Conservation (phyloP, 2,113 vertebrate genomes). For the Chaetodon auriga region DNA sequence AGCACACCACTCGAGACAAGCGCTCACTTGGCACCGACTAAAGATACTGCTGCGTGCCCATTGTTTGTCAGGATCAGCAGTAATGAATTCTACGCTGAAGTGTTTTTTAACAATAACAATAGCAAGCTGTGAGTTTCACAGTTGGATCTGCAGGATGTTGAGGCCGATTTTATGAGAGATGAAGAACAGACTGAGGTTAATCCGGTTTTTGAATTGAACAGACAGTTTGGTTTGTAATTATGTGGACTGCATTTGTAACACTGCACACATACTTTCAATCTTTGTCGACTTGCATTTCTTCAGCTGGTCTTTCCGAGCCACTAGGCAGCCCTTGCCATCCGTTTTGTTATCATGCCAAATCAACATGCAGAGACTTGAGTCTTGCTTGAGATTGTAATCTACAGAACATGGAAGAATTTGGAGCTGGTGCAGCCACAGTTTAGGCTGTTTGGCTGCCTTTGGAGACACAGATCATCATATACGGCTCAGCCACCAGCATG, state of each 20-base stretch:
- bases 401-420: background rate
- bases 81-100: slow-evolving; percentile 32
- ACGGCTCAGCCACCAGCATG: slow-evolving; percentile 21
- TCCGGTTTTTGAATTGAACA: background rate
- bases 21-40: background rate
- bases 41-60: slow-evolving; percentile 1
- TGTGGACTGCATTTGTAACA: background rate
- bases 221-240: background rate
- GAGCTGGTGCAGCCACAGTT: background rate
- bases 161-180: background rate
- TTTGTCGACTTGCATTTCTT: background rate
- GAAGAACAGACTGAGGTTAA: background rate
- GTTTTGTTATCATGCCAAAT: background rate
- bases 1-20: background rate
- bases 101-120: slow-evolving; percentile 26
- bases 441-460: slow-evolving; percentile 10
- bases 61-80: slow-evolving; percentile 47
- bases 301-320: background rate
- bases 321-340: background rate
- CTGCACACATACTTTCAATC: background rate
- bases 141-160: background rate
- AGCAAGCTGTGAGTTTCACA: slow-evolving; percentile 9
- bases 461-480: slow-evolving; percentile 1
- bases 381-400: background rate
- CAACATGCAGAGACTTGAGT: background rate